A percentile compares a stretch with the other conserved stretches of the same genome.
These are phyloP conservation scores for Adelphocoris suturalis DNA, from an alignment of 2,888 invertebrate species.

Conservation along the genomic window DNA sequence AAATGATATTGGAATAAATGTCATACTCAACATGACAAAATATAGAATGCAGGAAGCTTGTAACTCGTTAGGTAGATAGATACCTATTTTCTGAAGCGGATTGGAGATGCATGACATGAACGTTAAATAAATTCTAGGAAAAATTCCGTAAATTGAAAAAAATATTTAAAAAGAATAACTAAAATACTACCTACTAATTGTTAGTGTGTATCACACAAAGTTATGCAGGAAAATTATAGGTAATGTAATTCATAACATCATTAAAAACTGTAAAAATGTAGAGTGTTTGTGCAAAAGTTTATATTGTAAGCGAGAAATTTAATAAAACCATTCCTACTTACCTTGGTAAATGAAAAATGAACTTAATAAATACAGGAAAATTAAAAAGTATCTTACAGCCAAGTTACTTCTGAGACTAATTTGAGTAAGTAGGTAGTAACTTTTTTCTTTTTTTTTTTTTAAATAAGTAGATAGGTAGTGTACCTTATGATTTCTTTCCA, in stretches of 20 bases:
- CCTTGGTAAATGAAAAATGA: slow-evolving; percentile 27
- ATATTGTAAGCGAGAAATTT: slow-evolving; percentile 22
- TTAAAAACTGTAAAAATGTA: not conserved
- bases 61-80: not conserved
- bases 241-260: not conserved
- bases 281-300: slow-evolving; percentile 33
- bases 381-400: too few species aligned
- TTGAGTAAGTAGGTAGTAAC: too few species aligned
- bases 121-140: not conserved
- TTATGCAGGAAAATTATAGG: not conserved
- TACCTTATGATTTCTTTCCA: too few species aligned
- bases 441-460: too few species aligned
- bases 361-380: too few species aligned
- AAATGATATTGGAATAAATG: not conserved
- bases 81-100: not conserved
- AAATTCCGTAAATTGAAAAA: slow-evolving; percentile 3
- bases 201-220: not conserved
- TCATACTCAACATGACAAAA: slow-evolving; percentile 12
- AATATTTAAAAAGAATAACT: not conserved
- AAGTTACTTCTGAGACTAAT: too few species aligned
- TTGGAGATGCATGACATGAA: slow-evolving; percentile 6
- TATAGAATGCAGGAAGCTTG: slow-evolving; percentile 14
- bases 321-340: slow-evolving; percentile 67
- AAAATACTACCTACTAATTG: slow-evolving; percentile 6
- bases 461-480: too few species aligned